Conservation (phyloP, 2,113 vertebrate species). For the Chamaetylas fuelleborni region DNA sequence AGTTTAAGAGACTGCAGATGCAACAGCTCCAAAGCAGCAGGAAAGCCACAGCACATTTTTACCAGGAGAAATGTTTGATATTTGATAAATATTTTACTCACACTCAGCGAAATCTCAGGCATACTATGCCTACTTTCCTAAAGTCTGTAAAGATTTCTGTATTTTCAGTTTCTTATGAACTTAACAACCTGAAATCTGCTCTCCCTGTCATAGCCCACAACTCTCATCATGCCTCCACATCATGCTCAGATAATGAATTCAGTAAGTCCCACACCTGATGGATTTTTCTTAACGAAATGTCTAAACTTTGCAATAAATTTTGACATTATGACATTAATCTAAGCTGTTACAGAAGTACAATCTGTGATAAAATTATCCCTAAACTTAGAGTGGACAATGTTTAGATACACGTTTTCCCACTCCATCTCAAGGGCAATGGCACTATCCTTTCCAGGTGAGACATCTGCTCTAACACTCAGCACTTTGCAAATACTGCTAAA, state of each 20-base stretch:
- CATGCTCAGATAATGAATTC: background rate
- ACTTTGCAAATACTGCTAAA: background rate
- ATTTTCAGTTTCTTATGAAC: background rate
- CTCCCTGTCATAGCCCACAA: background rate
- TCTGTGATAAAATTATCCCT: background rate
- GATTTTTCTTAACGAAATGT: background rate
- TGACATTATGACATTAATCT: background rate
- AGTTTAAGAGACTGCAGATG: background rate
- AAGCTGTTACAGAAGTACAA: background rate
- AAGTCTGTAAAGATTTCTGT: background rate
- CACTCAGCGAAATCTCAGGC: background rate
- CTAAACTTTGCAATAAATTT: background rate
- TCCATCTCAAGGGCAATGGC: background rate
- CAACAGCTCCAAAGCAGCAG: background rate
- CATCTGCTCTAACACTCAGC: background rate
- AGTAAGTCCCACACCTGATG: background rate
- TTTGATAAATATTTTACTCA: background rate
- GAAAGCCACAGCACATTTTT: background rate
- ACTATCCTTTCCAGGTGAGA: background rate
- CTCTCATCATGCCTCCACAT: rapidly evolving
- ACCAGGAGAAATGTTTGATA: background rate
- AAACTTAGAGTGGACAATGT: rapidly evolving
- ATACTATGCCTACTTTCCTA: background rate
- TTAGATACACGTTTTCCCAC: background rate
- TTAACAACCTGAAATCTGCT: background rate